Conservation (phyloP, 1,140 invertebrate genomes). For the Papilio xuthus region DNA sequence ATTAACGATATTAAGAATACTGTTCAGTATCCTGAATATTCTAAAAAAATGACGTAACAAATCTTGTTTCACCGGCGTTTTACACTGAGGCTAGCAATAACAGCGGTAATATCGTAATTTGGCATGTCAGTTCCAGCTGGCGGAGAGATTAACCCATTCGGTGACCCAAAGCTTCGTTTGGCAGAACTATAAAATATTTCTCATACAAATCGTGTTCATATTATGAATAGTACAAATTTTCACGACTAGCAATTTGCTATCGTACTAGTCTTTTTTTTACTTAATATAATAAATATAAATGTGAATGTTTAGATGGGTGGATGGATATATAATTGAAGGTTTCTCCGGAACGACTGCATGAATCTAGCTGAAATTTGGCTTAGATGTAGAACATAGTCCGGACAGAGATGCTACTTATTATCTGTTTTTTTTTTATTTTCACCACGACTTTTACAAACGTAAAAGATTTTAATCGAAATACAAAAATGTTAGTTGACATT, state of each 20-base stretch:
- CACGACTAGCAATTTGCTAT: no score
- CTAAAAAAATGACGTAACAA: background rate
- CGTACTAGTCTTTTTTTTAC: no score
- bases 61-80: conserved; percentile 38
- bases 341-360: no score
- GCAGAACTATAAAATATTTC: conserved; percentile 49
- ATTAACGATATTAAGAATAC: background rate
- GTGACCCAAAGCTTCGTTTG: conserved; percentile 44
- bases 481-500: background rate
- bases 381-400: no score
- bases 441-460: background rate
- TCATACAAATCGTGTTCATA: no score
- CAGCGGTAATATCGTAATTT: conserved; percentile 71
- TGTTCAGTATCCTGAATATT: background rate
- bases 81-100: conserved; percentile 5
- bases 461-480: background rate
- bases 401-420: no score
- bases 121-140: conserved; percentile 74
- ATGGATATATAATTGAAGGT: no score
- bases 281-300: no score
- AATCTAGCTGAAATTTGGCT: no score
- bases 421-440: no score
- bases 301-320: no score
- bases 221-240: no score
- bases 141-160: conserved; percentile 75